These are phyloP conservation scores for Ellobius talpinus DNA, from an alignment of 2,113 vertebrate species.

Conservation along the genomic window DNA sequence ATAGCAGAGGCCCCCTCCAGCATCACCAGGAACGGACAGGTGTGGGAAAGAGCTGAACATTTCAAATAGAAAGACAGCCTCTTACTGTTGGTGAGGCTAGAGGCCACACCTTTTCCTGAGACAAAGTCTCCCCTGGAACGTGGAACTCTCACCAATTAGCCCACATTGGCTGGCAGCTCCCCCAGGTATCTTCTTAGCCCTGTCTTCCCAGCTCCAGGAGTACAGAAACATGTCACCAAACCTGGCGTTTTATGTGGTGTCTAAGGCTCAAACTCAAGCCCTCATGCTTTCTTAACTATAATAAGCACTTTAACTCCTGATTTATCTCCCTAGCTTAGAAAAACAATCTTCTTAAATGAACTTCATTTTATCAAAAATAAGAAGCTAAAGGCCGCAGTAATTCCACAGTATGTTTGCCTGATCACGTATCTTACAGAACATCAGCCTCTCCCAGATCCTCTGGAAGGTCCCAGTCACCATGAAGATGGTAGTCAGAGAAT, in stretches of 20 bases:
- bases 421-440: background rate
- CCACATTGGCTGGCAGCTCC: background rate
- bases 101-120: background rate
- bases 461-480: background rate
- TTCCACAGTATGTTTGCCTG: background rate
- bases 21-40: background rate
- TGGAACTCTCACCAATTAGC: background rate
- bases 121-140: background rate
- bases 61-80: background rate
- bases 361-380: constrained; percentile 9
- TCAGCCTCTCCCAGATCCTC: background rate
- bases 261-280: background rate
- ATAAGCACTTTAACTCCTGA: background rate
- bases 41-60: background rate
- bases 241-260: background rate
- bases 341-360: constrained; percentile 51
- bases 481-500: background rate
- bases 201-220: background rate
- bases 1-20: background rate
- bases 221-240: background rate
- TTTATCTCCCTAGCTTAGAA: background rate
- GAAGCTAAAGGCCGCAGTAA: background rate
- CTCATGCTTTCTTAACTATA: background rate
- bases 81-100: background rate
- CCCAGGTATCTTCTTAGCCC: background rate